Evolutionary conservation across 2,113 vertebrate genomes (phyloP), one percentile per base, ranked within the genome.

Genomic region (Thamnaconus septentrionalis): DNA sequence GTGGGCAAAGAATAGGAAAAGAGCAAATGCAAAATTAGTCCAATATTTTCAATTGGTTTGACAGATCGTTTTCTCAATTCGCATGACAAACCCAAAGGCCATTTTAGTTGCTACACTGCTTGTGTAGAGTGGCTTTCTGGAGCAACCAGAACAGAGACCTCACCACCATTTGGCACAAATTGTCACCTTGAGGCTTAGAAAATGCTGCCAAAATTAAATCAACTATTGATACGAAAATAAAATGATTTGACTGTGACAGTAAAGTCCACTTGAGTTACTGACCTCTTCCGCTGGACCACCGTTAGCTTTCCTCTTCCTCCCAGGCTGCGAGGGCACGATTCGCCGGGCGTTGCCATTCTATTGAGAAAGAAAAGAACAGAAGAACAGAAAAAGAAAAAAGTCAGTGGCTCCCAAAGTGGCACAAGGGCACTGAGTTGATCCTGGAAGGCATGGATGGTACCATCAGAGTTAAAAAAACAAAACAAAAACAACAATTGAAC

Each of bases 221-320:
- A 10, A 49, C 9, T 49, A 11, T 9, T 5, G 10, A n/a, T 11
- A 31, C 4, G n/a, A 10, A 50, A 11, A 50, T 11, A 50, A 11
- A 50, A 6, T 6, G 8, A 46, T 11, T 11, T 4, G 1, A n/a
- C 48, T 8, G 8, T 50, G 4, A 4, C n/a, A 1, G 5, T 5
- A 4, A 5, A 11, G 48, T 50, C 3, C 10, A 4, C n/a, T 9
- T 50, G 48, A 11, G 62, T 4, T 40, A 11, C 45, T 12, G 47
- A 97, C 95, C 93, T 97, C 95, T 11, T 96, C 94, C 0, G 92
- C 87, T 64, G 91, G 93, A 41, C 94, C 90, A 61, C 94, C 95
- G 59, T 93, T 95, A 0, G 93, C 94, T 73, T 97, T 97, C 50
- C 95, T 90, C 76, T 97, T 97, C 83, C 95, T 89, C 10, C 94